Evolutionary conservation across 2,888 invertebrate genomes (phyloP).

Genomic region (Lacanobia wlatinum): DNA sequence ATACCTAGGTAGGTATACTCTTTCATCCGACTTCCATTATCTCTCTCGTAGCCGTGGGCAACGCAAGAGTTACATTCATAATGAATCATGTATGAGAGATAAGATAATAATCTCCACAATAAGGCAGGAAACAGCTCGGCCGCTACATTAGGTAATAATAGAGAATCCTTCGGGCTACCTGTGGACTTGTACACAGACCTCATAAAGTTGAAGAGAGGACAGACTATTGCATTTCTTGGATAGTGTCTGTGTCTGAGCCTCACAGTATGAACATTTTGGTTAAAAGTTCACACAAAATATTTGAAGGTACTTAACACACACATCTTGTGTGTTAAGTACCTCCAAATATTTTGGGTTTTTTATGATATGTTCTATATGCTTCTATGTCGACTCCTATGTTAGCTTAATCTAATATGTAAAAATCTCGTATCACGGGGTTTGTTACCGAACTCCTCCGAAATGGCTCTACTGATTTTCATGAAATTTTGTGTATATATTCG

Average conservation of each 20-base stretch:
- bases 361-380: too few species aligned
- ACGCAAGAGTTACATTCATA: conserved; percentile 39
- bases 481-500: too few species aligned
- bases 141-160: conserved; percentile 63
- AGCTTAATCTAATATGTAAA: too few species aligned
- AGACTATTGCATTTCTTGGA: background rate
- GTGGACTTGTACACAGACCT: conserved; percentile 47
- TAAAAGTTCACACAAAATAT: too few species aligned
- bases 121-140: conserved; percentile 48
- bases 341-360: too few species aligned
- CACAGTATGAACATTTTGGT: too few species aligned
- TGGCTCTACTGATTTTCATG: too few species aligned
- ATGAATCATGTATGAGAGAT: conserved; percentile 53
- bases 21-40: conserved; percentile 6
- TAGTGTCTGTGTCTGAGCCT: background rate
- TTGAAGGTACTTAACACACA: too few species aligned
- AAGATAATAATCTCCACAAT: conserved; percentile 59
- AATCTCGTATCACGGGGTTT: too few species aligned
- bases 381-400: too few species aligned
- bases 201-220: background rate
- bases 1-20: background rate
- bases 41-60: background rate
- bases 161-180: conserved; percentile 62
- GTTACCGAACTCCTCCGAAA: too few species aligned
- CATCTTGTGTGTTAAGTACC: too few species aligned